Conservation (phyloP, 1,140 invertebrate species). For the Mycetomoellerius zeteki region DNA sequence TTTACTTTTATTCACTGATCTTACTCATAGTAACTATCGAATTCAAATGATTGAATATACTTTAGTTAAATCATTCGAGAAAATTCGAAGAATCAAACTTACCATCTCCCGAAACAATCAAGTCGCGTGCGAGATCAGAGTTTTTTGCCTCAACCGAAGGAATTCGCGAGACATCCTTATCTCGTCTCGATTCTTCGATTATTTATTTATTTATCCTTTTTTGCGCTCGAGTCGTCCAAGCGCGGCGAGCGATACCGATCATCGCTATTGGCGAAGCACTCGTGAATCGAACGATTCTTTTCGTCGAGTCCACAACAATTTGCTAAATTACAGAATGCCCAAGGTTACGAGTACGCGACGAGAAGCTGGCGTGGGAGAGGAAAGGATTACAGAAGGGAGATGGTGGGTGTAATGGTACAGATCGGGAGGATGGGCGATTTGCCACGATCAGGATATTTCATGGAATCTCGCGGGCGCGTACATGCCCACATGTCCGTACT, state of each 20-base stretch:
- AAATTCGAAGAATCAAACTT: constrained; percentile 14
- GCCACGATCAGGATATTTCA: constrained; percentile 59
- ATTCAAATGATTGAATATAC: not conserved
- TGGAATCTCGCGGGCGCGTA: constrained; percentile 56
- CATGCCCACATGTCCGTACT: constrained; percentile 44
- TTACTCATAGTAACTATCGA: not conserved
- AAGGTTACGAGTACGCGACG: constrained; percentile 75
- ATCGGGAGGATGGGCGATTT: constrained; percentile 41
- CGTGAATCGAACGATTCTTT: constrained; percentile 68
- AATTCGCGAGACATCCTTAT: constrained; percentile 21
- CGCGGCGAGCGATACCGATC: constrained; percentile 42
- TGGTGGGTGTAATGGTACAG: constrained; percentile 47
- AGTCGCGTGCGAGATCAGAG: constrained; percentile 10
- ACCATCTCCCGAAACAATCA: not conserved
- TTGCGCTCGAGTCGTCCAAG: constrained; percentile 3
- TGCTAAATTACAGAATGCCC: constrained; percentile 81
- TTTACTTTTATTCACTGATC: not conserved
- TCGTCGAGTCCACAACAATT: constrained; percentile 77
- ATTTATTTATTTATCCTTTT: constrained; percentile 63
- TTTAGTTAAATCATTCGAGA: not conserved
- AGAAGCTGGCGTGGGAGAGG: constrained; percentile 67
- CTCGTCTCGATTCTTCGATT: constrained; percentile 37
- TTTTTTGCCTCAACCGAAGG: not conserved
- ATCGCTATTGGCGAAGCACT: constrained; percentile 49
- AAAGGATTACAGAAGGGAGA: constrained; percentile 24